These are phyloP conservation scores for Ictidomys tridecemlineatus DNA, from an alignment of 2,113 vertebrate species.

Conservation along the genomic window DNA sequence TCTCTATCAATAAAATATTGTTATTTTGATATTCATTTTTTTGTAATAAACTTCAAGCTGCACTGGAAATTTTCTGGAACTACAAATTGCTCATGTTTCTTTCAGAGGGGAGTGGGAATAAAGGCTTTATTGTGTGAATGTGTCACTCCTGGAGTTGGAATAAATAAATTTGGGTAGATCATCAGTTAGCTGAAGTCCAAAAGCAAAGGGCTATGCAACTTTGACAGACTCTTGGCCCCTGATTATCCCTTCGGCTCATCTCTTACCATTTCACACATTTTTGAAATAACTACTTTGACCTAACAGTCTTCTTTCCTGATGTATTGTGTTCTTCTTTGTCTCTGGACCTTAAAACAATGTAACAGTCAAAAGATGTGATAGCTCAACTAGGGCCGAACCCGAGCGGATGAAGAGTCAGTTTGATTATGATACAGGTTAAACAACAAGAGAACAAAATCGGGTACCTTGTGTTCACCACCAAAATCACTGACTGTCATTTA, in stretches of 20 bases:
- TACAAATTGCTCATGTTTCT: neutral
- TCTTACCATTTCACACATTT: neutral
- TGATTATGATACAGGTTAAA: neutral
- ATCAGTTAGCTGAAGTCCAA: neutral
- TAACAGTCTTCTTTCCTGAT: neutral
- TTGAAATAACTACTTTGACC: neutral
- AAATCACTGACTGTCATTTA: neutral
- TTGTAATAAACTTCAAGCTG: slow-evolving; percentile 41
- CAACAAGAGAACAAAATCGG: too few species aligned
- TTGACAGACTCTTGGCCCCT: neutral
- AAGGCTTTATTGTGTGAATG: neutral
- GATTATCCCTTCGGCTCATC: neutral
- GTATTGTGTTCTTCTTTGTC: neutral
- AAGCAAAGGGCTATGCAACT: neutral
- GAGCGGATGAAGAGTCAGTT: neutral
- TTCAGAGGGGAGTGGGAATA: neutral
- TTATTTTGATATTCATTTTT: slow-evolving; percentile 48
- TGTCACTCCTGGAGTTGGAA: neutral
- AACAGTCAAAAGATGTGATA: neutral
- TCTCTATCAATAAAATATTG: slow-evolving; percentile 61
- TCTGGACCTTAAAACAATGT: neutral
- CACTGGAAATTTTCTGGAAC: neutral
- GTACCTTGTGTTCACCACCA: neutral
- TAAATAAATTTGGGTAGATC: neutral
- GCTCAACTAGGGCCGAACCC: neutral